A percentile compares a stretch with the other conserved stretches of the same genome.
These are phyloP conservation scores for Aspidiotus destructor DNA, from an alignment of 2,888 invertebrate genomes.

Conservation along the genomic window DNA sequence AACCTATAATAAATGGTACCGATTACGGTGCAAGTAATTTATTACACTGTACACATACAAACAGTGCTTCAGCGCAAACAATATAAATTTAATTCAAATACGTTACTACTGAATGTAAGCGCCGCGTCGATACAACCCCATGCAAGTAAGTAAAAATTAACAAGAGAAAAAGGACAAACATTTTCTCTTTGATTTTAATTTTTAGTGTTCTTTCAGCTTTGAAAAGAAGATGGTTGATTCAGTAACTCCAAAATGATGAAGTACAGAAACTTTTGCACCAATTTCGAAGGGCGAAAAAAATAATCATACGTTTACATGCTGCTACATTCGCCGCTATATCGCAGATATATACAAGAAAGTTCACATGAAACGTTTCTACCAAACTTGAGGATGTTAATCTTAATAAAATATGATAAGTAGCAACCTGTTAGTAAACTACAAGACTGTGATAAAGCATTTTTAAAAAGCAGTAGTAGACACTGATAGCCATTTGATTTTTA, in stretches of 20 bases:
- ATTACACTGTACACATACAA: slow-evolving; percentile 19
- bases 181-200: neutral
- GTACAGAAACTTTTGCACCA: neutral
- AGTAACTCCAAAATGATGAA: neutral
- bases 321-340: slow-evolving; percentile 16
- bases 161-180: neutral
- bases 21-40: slow-evolving; percentile 7
- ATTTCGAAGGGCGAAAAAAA: slow-evolving; percentile 5
- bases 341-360: slow-evolving; percentile 23
- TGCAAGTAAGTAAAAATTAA: slow-evolving; percentile 11
- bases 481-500: neutral
- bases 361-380: slow-evolving; percentile 22
- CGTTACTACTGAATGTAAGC: slow-evolving; percentile 16
- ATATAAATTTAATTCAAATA: slow-evolving; percentile 14
- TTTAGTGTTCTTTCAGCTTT: neutral
- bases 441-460: slow-evolving; percentile 24
- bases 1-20: slow-evolving; percentile 7
- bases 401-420: slow-evolving; percentile 19
- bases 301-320: slow-evolving; percentile 15
- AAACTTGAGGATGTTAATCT: slow-evolving; percentile 2
- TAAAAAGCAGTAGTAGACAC: slow-evolving; percentile 23
- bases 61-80: slow-evolving; percentile 13
- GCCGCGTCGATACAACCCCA: slow-evolving; percentile 16
- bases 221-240: neutral
- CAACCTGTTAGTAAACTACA: slow-evolving; percentile 32